Conservation (phyloP, 2,797 vertebrate genomes). For the Acridotheres tristis region DNA sequence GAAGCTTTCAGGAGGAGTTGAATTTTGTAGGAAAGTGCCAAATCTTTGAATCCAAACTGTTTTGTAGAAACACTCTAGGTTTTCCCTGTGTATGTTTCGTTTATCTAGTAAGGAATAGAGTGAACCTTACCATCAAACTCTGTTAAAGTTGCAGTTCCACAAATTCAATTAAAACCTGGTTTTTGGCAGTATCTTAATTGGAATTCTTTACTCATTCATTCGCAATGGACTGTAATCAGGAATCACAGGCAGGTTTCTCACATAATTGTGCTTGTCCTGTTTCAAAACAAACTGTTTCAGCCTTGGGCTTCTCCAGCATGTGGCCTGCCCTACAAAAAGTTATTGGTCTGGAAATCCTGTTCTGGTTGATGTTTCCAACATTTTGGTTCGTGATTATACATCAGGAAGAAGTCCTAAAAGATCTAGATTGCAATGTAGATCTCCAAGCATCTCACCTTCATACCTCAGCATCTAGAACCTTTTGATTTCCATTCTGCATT, state of each 20-base stretch:
- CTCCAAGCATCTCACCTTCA: background rate
- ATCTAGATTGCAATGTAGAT: background rate
- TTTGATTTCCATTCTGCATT: background rate
- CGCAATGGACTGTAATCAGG: accelerated
- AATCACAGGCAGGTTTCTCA: background rate
- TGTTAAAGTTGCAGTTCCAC: background rate
- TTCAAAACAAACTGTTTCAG: background rate
- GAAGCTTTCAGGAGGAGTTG: background rate
- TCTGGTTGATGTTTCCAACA: background rate
- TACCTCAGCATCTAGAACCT: background rate
- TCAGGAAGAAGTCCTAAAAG: background rate
- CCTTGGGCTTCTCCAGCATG: background rate
- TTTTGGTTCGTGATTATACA: background rate
- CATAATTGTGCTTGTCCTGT: background rate
- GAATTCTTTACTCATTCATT: background rate
- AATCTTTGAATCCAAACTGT: background rate
- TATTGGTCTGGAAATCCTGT: background rate
- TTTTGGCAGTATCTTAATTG: background rate
- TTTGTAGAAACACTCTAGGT: background rate
- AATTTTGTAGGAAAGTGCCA: background rate
- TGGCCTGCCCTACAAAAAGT: background rate
- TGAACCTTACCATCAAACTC: background rate
- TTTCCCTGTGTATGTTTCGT: background rate
- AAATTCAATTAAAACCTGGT: background rate
- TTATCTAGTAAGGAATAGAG: background rate